Conservation (phyloP, 2,797 vertebrate genomes). For the Silurus aristotelis region DNA sequence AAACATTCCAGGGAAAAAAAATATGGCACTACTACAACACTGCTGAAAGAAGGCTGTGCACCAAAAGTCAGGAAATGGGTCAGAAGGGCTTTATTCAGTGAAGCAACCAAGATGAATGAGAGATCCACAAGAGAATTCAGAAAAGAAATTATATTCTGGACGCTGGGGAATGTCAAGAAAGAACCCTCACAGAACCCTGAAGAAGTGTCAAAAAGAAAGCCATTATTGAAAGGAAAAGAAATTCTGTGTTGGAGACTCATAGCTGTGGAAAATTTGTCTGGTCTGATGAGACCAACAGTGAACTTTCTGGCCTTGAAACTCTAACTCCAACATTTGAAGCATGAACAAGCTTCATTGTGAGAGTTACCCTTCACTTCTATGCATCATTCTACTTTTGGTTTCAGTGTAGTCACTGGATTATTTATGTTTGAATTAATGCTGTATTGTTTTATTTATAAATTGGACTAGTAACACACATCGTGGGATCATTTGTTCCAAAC, state of each 20-base stretch:
- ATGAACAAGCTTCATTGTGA: not conserved
- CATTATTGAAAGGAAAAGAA: not conserved
- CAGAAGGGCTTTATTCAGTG: not conserved
- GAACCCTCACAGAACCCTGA: no score
- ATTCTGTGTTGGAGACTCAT: not conserved
- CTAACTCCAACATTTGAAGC: not conserved
- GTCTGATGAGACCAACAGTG: not conserved
- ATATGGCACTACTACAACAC: not conserved
- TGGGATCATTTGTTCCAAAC: not conserved
- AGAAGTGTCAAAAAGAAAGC: not conserved
- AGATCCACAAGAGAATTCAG: not conserved
- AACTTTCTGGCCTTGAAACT: not conserved
- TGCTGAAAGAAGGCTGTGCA: not conserved
- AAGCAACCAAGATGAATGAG: not conserved
- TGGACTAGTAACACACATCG: not conserved
- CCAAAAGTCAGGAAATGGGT: not conserved
- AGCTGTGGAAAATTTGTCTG: not conserved
- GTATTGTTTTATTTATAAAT: not conserved
- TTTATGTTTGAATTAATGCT: not conserved
- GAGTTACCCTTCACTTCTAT: not conserved
- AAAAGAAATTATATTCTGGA: not conserved
- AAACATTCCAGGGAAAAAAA: not conserved
- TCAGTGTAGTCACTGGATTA: not conserved
- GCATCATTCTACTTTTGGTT: not conserved
- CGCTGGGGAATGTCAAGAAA: no score